Percentiles rank a stretch among this genome's conserved stretches.
phyloP scores from a whole-genome alignment of 2,888 invertebrate species.

The Macrosoma leucophasiata region DNA sequence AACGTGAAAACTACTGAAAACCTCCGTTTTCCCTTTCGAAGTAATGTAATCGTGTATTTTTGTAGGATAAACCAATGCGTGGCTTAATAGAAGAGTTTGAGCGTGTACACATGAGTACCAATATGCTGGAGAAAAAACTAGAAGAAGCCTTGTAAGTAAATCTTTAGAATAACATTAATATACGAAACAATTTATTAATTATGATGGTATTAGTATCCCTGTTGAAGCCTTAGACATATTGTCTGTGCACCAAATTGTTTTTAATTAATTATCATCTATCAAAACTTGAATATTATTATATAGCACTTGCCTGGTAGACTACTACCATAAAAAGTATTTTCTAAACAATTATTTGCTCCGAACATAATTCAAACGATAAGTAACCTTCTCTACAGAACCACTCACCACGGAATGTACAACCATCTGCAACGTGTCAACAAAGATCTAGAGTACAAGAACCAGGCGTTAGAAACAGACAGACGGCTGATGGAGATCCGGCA shows the following conservation, averaged over 20 bases:
- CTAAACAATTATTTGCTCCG: too few relatives aligned
- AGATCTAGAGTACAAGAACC: conserved; percentile 84
- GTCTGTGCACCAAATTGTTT: too few relatives aligned
- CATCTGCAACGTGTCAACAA: conserved; percentile 75
- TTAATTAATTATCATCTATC: too few relatives aligned
- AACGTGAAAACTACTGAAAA: too few relatives aligned
- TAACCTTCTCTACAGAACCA: conserved; percentile 59
- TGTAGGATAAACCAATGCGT: conserved; percentile 81
- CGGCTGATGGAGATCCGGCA: conserved; percentile 82
- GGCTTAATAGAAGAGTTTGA: conserved; percentile 84
- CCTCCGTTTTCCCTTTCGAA: too few relatives aligned
- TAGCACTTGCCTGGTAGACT: too few relatives aligned
- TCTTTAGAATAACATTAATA: not conserved
- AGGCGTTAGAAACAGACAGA: conserved; percentile 85
- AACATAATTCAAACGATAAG: too few relatives aligned
- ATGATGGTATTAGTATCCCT: too few relatives aligned
- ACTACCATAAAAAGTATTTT: too few relatives aligned
- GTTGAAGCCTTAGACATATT: too few relatives aligned
- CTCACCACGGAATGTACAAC: conserved; percentile 76
- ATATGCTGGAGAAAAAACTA: conserved; percentile 79
- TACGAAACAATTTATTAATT: not conserved
- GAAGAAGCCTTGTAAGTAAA: conserved; percentile 81
- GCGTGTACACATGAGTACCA: conserved; percentile 80
- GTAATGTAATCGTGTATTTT: too few relatives aligned
- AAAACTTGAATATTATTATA: too few relatives aligned